A percentile compares a stretch with the other conserved stretches of the same genome.
Conservation (phyloP, 2,113 vertebrate species). For the Hystrix brachyura region DNA sequence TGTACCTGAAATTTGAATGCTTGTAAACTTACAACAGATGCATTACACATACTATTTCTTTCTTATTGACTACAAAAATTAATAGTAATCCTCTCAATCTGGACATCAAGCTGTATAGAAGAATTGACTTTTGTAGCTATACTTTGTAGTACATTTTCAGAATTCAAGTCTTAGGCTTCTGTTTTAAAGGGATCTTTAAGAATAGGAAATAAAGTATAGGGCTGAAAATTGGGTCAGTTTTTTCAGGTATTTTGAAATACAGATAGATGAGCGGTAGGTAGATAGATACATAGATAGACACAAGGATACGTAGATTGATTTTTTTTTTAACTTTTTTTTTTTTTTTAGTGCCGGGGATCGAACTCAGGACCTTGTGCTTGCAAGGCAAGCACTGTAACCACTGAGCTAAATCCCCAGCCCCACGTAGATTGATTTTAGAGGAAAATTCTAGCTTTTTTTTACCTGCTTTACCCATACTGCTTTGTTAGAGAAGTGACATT, state of each 20-base stretch:
- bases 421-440: not conserved
- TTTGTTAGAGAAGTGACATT: not conserved
- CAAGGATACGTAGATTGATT: not conserved
- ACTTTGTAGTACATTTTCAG: slow-evolving; percentile 8
- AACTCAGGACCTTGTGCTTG: too few relatives aligned
- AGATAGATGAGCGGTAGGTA: not conserved
- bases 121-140: not conserved
- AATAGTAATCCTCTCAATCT: not conserved
- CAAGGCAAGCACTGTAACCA: too few relatives aligned
- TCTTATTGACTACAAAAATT: not conserved
- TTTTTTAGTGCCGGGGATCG: too few relatives aligned
- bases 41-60: not conserved
- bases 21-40: not conserved
- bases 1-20: not conserved
- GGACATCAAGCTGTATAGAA: not conserved
- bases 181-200: slow-evolving; percentile 18
- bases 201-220: not conserved
- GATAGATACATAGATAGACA: not conserved
- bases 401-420: too few relatives aligned
- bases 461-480: not conserved
- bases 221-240: not conserved
- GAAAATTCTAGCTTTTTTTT: not conserved
- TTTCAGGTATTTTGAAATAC: slow-evolving; percentile 49
- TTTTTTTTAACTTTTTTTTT: slow-evolving; percentile 16
- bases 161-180: not conserved